Evolutionary conservation across 53 echinoderm and acorn worm genomes (phyloP).

Genomic region (Luidia sarsii): DNA sequence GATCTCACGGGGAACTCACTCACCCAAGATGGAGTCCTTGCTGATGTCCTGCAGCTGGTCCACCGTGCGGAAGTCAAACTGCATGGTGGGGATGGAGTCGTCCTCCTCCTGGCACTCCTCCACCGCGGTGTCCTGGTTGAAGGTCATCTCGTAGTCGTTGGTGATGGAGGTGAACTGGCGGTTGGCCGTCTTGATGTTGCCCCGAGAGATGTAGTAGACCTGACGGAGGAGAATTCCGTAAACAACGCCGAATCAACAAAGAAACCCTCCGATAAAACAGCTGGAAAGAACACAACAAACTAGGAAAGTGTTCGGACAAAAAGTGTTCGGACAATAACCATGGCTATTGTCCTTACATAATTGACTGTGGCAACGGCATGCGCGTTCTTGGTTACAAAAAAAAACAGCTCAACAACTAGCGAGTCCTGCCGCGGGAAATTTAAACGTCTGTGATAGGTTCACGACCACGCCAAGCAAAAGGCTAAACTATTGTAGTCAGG

Average conservation of each 20-base stretch:
- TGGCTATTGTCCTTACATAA: too few relatives aligned
- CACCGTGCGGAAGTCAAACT: conserved; percentile 85
- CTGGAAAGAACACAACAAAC: too few relatives aligned
- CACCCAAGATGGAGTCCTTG: conserved; percentile 87
- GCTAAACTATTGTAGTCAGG: too few relatives aligned
- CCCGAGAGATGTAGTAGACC: conserved; percentile 83
- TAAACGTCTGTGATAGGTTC: too few relatives aligned
- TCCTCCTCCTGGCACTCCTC: conserved; percentile 74
- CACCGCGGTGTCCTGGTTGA: conserved; percentile 76
- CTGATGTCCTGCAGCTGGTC: conserved; percentile 68
- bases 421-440: too few relatives aligned
- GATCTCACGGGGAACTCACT: conserved; percentile 6
- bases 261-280: too few relatives aligned
- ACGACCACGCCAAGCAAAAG: too few relatives aligned
- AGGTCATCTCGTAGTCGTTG: conserved; percentile 94
- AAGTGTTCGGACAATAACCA: too few relatives aligned
- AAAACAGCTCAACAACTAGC: too few relatives aligned
- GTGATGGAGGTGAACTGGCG: conserved; percentile 93
- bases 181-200: conserved; percentile 87
- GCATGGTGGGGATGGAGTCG: conserved; percentile 70
- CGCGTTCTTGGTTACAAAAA: too few relatives aligned
- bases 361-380: too few relatives aligned
- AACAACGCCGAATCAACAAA: not conserved
- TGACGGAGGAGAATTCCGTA: conserved; percentile 11
- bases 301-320: too few relatives aligned